Conservation (phyloP, 1,140 invertebrate genomes). For the Pollicipes pollicipes region DNA sequence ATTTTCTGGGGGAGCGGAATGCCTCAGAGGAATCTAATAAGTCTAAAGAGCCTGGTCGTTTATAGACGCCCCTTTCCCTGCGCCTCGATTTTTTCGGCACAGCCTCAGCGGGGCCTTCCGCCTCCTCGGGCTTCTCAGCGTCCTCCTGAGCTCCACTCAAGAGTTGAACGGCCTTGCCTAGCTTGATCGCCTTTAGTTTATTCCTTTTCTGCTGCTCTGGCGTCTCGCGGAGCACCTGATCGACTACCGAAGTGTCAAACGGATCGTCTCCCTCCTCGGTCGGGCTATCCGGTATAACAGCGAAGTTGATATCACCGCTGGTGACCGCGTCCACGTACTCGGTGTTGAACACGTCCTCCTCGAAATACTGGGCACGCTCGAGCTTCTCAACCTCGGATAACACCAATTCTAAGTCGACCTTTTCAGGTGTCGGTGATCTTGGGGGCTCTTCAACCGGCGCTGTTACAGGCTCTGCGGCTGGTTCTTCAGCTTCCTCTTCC, state of each 20-base stretch:
- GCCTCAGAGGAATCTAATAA: neutral
- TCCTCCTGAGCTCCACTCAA: slow-evolving; percentile 43
- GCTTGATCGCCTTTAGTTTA: slow-evolving; percentile 57
- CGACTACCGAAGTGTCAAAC: slow-evolving; percentile 70
- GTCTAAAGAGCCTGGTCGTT: neutral
- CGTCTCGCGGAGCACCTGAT: slow-evolving; percentile 42
- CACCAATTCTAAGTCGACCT: slow-evolving; percentile 21
- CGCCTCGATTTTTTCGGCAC: slow-evolving; percentile 31
- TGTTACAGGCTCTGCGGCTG: slow-evolving; percentile 12
- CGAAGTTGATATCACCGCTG: slow-evolving; percentile 50
- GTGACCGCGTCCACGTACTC: slow-evolving; percentile 66
- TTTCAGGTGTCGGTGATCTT: slow-evolving; percentile 18
- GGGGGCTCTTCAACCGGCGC: slow-evolving; percentile 8
- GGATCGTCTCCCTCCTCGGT: slow-evolving; percentile 43
- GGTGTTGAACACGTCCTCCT: slow-evolving; percentile 72
- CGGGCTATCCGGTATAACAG: slow-evolving; percentile 65
- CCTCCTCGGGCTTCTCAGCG: neutral
- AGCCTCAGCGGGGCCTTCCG: slow-evolving; percentile 10
- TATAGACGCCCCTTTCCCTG: slow-evolving; percentile 11
- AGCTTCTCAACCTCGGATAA: slow-evolving; percentile 22
- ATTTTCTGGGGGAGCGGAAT: neutral
- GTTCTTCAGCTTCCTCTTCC: slow-evolving; percentile 14
- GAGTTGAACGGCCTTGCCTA: slow-evolving; percentile 66
- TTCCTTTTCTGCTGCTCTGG: slow-evolving; percentile 27
- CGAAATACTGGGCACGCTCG: slow-evolving; percentile 48